Base-by-base conservation (phyloP, 2,113 vertebrate species). In the Myiagra hebetior region DNA sequence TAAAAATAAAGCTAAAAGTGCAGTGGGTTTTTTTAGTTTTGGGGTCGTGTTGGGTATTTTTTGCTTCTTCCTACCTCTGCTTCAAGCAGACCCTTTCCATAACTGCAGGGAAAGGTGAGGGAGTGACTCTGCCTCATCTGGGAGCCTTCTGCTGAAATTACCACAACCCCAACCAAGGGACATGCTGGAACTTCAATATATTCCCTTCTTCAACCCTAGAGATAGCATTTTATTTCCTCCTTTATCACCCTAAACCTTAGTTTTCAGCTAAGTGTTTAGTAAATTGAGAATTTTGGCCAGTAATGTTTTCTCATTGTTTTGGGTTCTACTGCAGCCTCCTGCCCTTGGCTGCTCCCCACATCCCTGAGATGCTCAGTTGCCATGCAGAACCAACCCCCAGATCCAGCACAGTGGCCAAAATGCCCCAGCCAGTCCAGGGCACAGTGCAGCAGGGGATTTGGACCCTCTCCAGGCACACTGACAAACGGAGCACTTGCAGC, bases 371-470 rank as follows among this genome's bases (percentile, higher is more conserved):
- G 49, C 37, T 65, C 63, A 9, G 14, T 1, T 55, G 46, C 11
- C 49, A 41, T 35, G 44, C 44, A 9, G 53, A 84, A 17, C 59
- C 85, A 63, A 37, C 33, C 28, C 49, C 33, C 26, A 4, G 2
- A 14, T 5, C 13, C 60, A 46, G 47, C 44, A 37, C 4, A 1
- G 39, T 3, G 30, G 24, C 30, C n/a, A n/a, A 42, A 64, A 77
- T 60, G 11, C 62, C 52, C 24, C 87, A 56, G 30, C 35, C 90
- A 42, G 21, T 41, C 23, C 78, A 80, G 12, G 44, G 52, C 46
- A 64, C 59, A 65, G 23, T 0, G 5, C 62, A 44, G 8, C 0
- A 1, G 12, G 1, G 4, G 19, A n/a, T 72, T 1, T 33, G 24
- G 33, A n/a, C 21, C 55, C 49, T 31, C 30, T 53, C 42, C 14